Conservation (phyloP, 1,140 invertebrate genomes). For the Apis cerana region DNA sequence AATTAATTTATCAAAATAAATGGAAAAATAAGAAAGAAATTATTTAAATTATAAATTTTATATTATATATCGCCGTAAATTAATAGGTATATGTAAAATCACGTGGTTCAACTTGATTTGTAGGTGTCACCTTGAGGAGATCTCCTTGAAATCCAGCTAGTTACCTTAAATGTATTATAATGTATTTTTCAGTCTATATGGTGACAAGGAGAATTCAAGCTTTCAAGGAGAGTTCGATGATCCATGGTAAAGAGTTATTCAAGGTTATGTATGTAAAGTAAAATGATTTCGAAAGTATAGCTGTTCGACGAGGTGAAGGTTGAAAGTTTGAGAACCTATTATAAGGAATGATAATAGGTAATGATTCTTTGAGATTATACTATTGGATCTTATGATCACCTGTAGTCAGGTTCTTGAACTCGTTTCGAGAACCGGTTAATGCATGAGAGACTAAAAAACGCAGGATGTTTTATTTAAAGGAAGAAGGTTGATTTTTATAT, state of each 20-base stretch:
- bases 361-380: background rate
- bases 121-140: background rate
- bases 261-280: background rate
- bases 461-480: background rate
- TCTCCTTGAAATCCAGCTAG: background rate
- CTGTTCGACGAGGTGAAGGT: background rate
- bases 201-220: background rate
- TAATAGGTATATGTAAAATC: too few relatives aligned
- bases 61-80: too few relatives aligned
- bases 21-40: too few relatives aligned
- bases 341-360: slow-evolving; percentile 17
- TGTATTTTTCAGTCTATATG: background rate
- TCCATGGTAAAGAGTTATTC: slow-evolving; percentile 7
- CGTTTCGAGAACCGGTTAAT: background rate
- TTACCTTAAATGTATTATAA: slow-evolving; percentile 3
- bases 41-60: too few relatives aligned
- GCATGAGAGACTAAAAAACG: background rate
- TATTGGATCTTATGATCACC: background rate
- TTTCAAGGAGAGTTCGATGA: slow-evolving; percentile 11
- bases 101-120: background rate
- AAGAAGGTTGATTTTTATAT: background rate
- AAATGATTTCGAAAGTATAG: too few relatives aligned
- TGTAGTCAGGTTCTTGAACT: slow-evolving; percentile 1
- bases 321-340: background rate
- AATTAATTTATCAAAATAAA: too few relatives aligned